Evolutionary conservation across 2,113 vertebrate genomes (phyloP), one percentile per base, ranked within the genome.

Genomic region (Pedionomus torquatus): DNA sequence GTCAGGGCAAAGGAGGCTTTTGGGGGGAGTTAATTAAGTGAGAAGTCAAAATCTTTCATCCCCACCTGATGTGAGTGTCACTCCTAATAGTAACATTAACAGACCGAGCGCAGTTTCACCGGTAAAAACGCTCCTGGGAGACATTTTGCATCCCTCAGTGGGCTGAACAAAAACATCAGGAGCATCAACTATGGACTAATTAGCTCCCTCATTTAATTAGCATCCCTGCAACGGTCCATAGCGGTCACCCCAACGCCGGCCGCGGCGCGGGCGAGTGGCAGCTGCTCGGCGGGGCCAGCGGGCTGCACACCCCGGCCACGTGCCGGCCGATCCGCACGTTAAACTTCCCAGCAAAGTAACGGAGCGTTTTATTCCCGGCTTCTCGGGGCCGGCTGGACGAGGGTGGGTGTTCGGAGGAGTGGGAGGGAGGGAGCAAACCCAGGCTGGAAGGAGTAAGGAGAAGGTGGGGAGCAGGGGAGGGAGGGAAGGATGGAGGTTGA

Each of bases 151-250:
- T 54, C 91, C 95, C 92, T 92, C 96, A 66, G 65, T 43, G 72
- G 70, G 68, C 89, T 57, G 91, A 91, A 46, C 77, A 66, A 86
- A 97, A 97, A 72, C 65, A 91, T n/a, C 95, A 97, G 97, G 96
- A 81, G 97, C 98, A 97, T 98, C 98, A 98, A 95, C 98, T 98
- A 98, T 24, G 90, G 95, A 94, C 96, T 98, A 97, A 98, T 98
- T 98, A 97, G 92, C 96, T 98, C 97, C 92, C 96, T 93, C 93
- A 98, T 98, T 98, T 98, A 99, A 99, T 99, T 98, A 98, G 96
- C 97, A 85, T 90, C 86, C 64, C 44, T 61, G 84, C 94, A 82
- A 68, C 79, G 33, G 94, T 89, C 98, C 71, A 25, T 93, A 96
- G 92, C 44, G 82, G 88, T 95, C 94, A 93, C 94, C 82, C 80